phyloP scores from a whole-genome alignment of 2,113 vertebrate species.

The Petrocephalus microphthalmus region DNA sequence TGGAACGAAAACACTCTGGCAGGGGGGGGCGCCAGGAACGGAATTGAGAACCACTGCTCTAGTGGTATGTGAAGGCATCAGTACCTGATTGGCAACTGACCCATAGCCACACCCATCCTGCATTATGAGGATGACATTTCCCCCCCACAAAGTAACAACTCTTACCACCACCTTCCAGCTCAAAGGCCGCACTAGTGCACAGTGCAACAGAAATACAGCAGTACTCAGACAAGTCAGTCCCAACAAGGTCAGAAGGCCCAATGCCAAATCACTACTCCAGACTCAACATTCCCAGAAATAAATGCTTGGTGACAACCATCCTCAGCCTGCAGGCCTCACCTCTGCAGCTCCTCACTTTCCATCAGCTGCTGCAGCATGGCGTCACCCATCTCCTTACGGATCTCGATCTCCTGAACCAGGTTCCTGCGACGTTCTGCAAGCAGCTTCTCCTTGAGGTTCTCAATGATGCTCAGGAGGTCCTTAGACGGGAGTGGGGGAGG shows the following conservation, averaged over 20 bases:
- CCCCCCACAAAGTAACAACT: too few species aligned
- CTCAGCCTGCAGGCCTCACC: constrained; percentile 41
- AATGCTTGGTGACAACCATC: neutral
- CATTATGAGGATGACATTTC: too few species aligned
- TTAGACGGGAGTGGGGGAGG: constrained; percentile 14
- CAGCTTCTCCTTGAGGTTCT: constrained; percentile 63
- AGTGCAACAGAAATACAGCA: neutral
- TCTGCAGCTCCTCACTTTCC: constrained; percentile 72
- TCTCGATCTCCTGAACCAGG: constrained; percentile 73
- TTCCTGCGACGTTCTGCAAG: constrained; percentile 67
- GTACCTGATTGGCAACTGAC: too few species aligned
- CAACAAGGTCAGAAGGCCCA: neutral
- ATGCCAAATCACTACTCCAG: neutral
- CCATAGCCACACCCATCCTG: too few species aligned
- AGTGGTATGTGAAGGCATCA: too few species aligned
- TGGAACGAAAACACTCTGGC: too few species aligned
- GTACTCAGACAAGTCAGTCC: neutral
- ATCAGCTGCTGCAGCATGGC: constrained; percentile 74
- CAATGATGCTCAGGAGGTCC: constrained; percentile 66
- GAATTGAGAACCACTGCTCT: too few species aligned
- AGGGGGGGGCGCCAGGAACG: too few species aligned
- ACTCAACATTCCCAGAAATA: neutral
- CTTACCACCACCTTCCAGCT: neutral
- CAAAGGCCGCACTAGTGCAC: neutral
- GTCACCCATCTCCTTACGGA: constrained; percentile 82